Evolutionary conservation across 2,113 vertebrate species (phyloP).

Genomic region (Forbesichthys agassizii): DNA sequence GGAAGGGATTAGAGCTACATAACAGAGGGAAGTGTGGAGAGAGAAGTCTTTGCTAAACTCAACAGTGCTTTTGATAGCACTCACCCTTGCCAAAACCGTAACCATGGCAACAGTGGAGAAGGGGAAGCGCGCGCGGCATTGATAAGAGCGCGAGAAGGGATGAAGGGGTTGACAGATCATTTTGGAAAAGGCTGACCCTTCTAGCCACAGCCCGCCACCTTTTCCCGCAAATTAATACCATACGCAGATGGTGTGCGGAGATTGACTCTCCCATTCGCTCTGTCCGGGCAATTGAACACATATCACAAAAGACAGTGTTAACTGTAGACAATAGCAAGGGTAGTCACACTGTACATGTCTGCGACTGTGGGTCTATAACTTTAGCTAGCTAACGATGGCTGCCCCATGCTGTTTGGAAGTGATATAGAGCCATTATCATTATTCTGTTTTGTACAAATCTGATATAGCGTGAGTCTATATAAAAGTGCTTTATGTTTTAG

Average conservation of each 20-base stretch:
- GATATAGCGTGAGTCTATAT: constrained; percentile 54
- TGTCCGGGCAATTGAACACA: constrained; percentile 70
- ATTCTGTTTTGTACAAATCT: constrained; percentile 62
- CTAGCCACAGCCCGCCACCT: constrained; percentile 54
- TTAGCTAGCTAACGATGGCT: too few relatives aligned
- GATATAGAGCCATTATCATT: too few relatives aligned
- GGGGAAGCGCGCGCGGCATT: constrained; percentile 55
- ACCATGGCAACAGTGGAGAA: constrained; percentile 69
- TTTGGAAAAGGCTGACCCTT: constrained; percentile 73
- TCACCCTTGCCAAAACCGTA: constrained; percentile 67
- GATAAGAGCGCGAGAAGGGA: constrained; percentile 73
- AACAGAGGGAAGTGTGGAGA: constrained; percentile 70
- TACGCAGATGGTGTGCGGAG: constrained; percentile 70
- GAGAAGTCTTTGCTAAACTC: constrained; percentile 68
- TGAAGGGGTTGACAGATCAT: constrained; percentile 75
- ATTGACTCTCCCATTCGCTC: constrained; percentile 59
- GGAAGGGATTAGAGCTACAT: constrained; percentile 64
- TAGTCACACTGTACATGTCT: constrained; percentile 71
- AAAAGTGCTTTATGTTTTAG: constrained; percentile 66
- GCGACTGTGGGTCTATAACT: constrained; percentile 68
- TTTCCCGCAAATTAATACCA: constrained; percentile 67
- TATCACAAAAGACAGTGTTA: constrained; percentile 70
- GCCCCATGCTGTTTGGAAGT: too few relatives aligned
- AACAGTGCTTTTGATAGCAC: constrained; percentile 59
- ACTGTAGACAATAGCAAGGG: constrained; percentile 66